Base-by-base conservation (phyloP, 2,888 invertebrate genomes). In the Ametastegia equiseti region DNA sequence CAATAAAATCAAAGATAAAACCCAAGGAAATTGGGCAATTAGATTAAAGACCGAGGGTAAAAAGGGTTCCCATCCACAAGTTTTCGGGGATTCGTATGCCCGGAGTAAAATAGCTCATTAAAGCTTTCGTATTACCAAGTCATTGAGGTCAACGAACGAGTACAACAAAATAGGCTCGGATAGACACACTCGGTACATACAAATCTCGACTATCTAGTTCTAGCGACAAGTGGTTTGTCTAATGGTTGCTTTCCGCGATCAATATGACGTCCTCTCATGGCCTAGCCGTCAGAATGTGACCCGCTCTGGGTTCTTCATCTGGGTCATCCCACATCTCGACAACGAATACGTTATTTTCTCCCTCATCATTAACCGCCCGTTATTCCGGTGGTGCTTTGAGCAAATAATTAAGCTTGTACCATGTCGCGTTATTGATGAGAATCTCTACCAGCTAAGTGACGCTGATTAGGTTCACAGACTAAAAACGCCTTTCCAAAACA, bases 231-330 rank as follows among this genome's bases (percentile, higher is more conserved):
- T 83, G 80, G 80, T 84, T 81, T 82, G 39, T 77, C 39, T 82
- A 77, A 84, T 81, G 65, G 81, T 81, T 83, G 80, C 54, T 83
- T 84, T 82, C 81, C 81, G 71, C 80, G 82, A 83, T 84, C 84
- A 71, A 84, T 84, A 82, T 39, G 73, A 54, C 54, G 47, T 42
- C 45, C 57, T 57, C 50, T 75, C n/a, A n/a, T n/a, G n/a, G n/a
- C 9, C 75, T 36, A 54, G 54, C n/a, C 45, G 54, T 54, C 54
- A 75, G 33, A 54, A 19, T 27, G 30, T 71, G 71, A 71, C 30
- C 27, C 45, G 19, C 71, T 71, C 27, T 23, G 19, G 6, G 36
- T 45, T 75, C 75, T 45, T 75, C 75, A 75, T 54, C 75, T 75
- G 75, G 75, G 75, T 75, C 75, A 75, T 75, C 36, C 75, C 33